Evolutionary conservation across 2,888 invertebrate genomes (phyloP), one percentile per base, ranked within the genome.

Genomic region (Amblyteles armatorius): DNA sequence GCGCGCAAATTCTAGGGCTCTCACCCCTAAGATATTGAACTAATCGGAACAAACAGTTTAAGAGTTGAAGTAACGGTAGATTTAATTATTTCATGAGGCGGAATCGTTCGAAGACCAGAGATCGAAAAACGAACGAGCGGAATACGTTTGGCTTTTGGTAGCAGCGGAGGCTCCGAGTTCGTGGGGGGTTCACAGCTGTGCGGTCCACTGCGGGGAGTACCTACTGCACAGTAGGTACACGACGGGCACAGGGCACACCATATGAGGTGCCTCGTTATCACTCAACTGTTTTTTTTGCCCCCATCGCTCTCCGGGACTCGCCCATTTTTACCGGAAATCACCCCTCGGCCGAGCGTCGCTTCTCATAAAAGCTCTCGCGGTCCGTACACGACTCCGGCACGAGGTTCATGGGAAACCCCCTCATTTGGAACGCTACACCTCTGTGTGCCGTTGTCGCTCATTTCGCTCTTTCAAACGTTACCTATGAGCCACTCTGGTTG

Each of bases 221-320:
- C 40, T 26, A 76, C 9, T 63, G 19, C 57, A 68, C 68, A 57
- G 57, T 57, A 26, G 57, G 57, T 57, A 33, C 73, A 79, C 80
- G 55, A 33, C 48, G 79, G 67, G 79, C 85, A 83, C 85, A 85
- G 79, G 86, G 80, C 82, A 87, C 87, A 88, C 87, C 90, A 87
- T 84, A 88, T 89, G 89, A 90, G 90, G 88, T 89, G 89, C 90
- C 92, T 93, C 92, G 92, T 93, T 93, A 93, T 93, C 93, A 92
- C 91, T 88, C 89, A 88, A 83, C 84, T 83, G 68, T 82, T 86
- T 86, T 87, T 91, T 91, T 91, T 33, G 52, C 50, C 29, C 55
- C 57, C 72, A n/a, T 55, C 26, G 63, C 78, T 69, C 82, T 16
- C 65, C 68, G 52, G 69, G 71, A 68, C 77, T 60, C 67, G 44